Percentiles rank a stretch among this genome's conserved stretches.
These are phyloP conservation scores for Anguilla marmorata DNA, from an alignment of 2,797 vertebrate genomes.

Conservation along the genomic window DNA sequence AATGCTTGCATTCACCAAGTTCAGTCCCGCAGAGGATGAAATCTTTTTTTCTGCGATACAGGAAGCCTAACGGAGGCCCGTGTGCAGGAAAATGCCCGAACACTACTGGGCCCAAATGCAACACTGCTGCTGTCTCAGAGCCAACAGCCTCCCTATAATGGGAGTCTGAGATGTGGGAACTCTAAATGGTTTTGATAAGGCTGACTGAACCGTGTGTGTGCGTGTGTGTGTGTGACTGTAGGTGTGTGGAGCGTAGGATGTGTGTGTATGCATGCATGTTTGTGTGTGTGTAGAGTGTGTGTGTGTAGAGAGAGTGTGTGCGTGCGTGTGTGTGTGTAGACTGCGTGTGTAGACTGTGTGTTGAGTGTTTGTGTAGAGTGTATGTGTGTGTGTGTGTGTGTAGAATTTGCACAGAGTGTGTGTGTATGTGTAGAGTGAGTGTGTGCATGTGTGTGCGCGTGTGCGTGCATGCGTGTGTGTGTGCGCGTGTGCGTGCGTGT, in stretches of 20 bases:
- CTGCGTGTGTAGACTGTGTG: too few relatives aligned
- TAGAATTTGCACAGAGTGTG: too few relatives aligned
- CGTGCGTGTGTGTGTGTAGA: too few relatives aligned
- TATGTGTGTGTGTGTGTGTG: too few relatives aligned
- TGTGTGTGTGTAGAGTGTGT: too few relatives aligned
- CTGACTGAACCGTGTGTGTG: not conserved
- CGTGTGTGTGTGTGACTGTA: not conserved
- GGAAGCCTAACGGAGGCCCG: not conserved
- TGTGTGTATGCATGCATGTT: not conserved
- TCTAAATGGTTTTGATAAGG: not conserved
- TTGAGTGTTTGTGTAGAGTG: too few relatives aligned
- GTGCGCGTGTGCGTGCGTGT: too few relatives aligned
- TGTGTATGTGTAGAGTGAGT: not conserved
- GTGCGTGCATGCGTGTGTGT: too few relatives aligned
- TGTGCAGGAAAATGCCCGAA: not conserved
- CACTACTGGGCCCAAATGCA: not conserved
- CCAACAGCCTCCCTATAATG: not conserved
- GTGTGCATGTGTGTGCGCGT: too few relatives aligned
- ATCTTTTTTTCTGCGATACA: not conserved
- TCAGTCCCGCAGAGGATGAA: not conserved
- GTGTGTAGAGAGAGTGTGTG: too few relatives aligned
- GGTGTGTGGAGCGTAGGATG: not conserved
- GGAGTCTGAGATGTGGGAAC: not conserved
- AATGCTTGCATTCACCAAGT: not conserved
- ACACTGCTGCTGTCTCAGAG: too few relatives aligned